phyloP scores from a whole-genome alignment of 2,113 vertebrate species.

The Pan troglodytes region DNA sequence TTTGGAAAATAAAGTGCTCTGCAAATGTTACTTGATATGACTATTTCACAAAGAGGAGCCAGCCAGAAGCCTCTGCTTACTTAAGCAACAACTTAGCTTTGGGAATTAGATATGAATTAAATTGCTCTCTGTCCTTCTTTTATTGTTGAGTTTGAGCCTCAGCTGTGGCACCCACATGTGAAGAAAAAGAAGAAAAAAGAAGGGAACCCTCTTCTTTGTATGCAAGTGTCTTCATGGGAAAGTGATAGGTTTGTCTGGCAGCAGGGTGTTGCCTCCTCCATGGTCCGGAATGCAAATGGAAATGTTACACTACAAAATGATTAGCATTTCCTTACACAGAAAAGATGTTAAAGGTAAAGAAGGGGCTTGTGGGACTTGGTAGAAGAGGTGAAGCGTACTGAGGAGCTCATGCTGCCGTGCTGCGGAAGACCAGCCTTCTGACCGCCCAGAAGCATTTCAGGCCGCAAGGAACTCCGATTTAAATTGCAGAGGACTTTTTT shows the following conservation, averaged over 20 bases:
- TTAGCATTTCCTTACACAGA: constrained; percentile 26
- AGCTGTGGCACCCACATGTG: neutral
- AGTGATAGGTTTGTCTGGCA: neutral
- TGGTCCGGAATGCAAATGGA: constrained; percentile 14
- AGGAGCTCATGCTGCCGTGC: accelerated
- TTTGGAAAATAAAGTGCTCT: neutral
- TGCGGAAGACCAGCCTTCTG: neutral
- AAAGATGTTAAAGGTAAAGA: constrained; percentile 39
- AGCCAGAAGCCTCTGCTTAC: neutral
- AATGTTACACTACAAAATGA: neutral
- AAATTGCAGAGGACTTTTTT: neutral
- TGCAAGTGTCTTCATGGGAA: neutral
- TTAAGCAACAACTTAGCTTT: neutral
- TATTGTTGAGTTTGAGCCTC: neutral
- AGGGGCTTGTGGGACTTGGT: neutral
- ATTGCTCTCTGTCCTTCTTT: neutral
- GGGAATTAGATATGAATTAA: neutral
- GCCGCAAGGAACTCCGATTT: neutral
- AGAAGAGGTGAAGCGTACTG: neutral
- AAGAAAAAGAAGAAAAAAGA: neutral
- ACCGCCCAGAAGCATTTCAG: neutral
- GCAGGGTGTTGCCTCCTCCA: neutral
- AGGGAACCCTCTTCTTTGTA: neutral
- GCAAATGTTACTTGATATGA: neutral
- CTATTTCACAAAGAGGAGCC: neutral